Evolutionary conservation across 64 coral and sea anemone species (phyloP), one percentile per base, ranked within the genome.

Genomic region (Exaiptasia diaphana): DNA sequence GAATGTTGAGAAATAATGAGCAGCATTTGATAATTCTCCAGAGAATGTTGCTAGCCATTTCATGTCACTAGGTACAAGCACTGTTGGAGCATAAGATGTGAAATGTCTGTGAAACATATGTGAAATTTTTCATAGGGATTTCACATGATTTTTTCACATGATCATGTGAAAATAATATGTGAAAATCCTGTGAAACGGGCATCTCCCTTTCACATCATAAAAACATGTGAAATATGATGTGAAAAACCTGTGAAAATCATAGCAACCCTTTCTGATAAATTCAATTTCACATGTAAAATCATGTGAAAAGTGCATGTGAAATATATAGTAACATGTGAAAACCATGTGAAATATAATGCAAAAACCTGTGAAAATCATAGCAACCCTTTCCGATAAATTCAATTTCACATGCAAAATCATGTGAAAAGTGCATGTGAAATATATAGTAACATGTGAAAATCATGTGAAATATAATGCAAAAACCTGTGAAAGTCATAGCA

Each of bases 1-100:
- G 72, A 91, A 91, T 44, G 77, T 50, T 18, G 72, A 91, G 74
- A 91, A 84, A 38, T 45, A 61, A 57, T 58, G 25, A 34, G 80
- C 79, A 50, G 88, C 88, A 91, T 91, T 77, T 45, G 52, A 75
- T 0, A 91, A 64, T 52, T 91, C 80, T 20, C 79, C 88, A 58
- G 53, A 75, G 24, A 68, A 65, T 4, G 38, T 60, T 70, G 88
- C 68, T 38, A 83, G 27, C 48, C 41, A 90, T 82, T 83, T 90
- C 88, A 78, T 83, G 75, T 91, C 88, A 30, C 46, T 64, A 33
- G 82, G 90, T 13, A 85, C 21, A n/a, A n/a, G n/a, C n/a, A n/a
- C n/a, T n/a, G n/a, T n/a, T 46, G 43, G 43, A 15, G 43, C 6
- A 46, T 8, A 46, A 46, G 6, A 46, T 15, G 15, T 46, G 43